phyloP scores from a whole-genome alignment of 2,888 invertebrate species.

The Allophyes oxyacanthae region DNA sequence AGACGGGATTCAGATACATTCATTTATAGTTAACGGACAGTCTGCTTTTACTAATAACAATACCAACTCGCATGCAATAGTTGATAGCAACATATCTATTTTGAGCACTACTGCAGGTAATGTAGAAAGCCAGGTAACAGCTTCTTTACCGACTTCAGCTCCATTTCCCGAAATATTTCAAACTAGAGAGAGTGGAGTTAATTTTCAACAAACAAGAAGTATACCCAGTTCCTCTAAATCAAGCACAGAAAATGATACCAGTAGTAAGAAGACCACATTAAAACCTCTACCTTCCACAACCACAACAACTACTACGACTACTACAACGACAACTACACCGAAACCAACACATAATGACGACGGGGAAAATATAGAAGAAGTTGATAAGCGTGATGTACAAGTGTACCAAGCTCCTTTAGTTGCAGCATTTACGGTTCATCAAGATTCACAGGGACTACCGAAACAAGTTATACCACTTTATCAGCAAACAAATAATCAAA shows the following conservation, averaged over 20 bases:
- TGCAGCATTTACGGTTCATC: slow-evolving; percentile 95
- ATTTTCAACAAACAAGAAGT: slow-evolving; percentile 81
- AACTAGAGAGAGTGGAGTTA: slow-evolving; percentile 74
- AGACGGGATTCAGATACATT: slow-evolving; percentile 88
- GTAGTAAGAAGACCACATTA: slow-evolving; percentile 61
- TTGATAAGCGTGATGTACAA: slow-evolving; percentile 92
- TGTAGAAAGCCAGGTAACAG: slow-evolving; percentile 82
- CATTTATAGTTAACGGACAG: slow-evolving; percentile 87
- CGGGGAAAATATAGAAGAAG: slow-evolving; percentile 91
- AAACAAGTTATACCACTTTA: slow-evolving; percentile 94
- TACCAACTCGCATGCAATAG: slow-evolving; percentile 70
- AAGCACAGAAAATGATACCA: slow-evolving; percentile 61
- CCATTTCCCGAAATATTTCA: slow-evolving; percentile 82
- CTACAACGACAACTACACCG: slow-evolving; percentile 90
- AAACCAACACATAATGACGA: slow-evolving; percentile 92
- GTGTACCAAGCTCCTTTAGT: slow-evolving; percentile 95
- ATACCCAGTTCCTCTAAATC: slow-evolving; percentile 70
- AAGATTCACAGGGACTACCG: slow-evolving; percentile 94
- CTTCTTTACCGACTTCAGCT: slow-evolving; percentile 77
- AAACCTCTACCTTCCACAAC: slow-evolving; percentile 60
- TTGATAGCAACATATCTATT: slow-evolving; percentile 82
- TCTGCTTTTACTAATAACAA: slow-evolving; percentile 76
- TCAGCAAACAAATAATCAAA: slow-evolving; percentile 78
- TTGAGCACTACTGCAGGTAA: slow-evolving; percentile 82
- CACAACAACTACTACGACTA: slow-evolving; percentile 83